Percentiles rank a stretch among this genome's conserved stretches.
Conservation (phyloP, 2,888 invertebrate species). For the Heterodera filipjevi region DNA sequence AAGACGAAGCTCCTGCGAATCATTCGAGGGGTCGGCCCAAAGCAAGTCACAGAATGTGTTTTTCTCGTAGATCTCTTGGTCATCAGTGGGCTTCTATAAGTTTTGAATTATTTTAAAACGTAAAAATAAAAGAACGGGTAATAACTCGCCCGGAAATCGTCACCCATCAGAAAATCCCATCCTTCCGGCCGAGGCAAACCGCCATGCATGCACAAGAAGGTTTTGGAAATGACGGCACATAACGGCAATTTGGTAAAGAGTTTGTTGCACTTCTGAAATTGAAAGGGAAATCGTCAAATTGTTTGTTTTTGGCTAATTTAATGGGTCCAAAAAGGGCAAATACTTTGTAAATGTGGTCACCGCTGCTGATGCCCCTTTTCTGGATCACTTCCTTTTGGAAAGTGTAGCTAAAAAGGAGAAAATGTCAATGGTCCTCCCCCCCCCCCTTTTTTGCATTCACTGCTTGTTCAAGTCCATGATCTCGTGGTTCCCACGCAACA, state of each 20-base stretch:
- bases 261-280: constrained; percentile 39
- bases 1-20: constrained; percentile 18
- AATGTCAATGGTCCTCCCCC: background rate
- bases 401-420: background rate
- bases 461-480: constrained; percentile 1
- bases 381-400: constrained; percentile 3
- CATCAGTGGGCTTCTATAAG: background rate
- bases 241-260: constrained; percentile 42
- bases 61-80: background rate
- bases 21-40: constrained; percentile 48
- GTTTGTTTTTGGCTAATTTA: background rate
- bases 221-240: constrained; percentile 37
- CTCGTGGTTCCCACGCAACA: constrained; percentile 32
- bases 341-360: constrained; percentile 4
- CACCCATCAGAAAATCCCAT: constrained; percentile 11
- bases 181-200: constrained; percentile 36
- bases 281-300: constrained; percentile 31
- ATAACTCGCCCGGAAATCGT: background rate
- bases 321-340: background rate
- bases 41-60: constrained; percentile 41
- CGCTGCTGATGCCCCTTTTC: background rate
- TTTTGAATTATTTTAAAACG: constrained; percentile 28
- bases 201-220: constrained; percentile 48
- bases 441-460: background rate
- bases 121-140: constrained; percentile 37